A percentile compares a stretch with the other conserved stretches of the same genome.
Evolutionary conservation across 2,888 invertebrate species (phyloP).

Genomic region (Eristalis intricaria): DNA sequence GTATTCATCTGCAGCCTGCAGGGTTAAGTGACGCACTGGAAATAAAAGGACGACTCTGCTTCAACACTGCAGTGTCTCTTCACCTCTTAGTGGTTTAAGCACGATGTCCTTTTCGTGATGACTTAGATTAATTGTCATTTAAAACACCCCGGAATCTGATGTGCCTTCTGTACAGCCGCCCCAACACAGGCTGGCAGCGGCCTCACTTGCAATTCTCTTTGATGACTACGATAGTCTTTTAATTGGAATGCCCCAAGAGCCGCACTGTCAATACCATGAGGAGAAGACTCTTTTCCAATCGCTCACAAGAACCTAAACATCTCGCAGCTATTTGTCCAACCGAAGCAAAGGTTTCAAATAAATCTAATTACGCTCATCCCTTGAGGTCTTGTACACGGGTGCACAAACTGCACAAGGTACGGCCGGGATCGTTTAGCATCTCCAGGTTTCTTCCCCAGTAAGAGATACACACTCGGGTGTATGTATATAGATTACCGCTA

Average conservation of each 20-base stretch:
- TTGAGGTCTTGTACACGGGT: neutral
- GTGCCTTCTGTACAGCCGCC: neutral
- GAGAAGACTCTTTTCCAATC: neutral
- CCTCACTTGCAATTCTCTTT: neutral
- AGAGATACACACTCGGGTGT: neutral
- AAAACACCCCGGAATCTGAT: neutral
- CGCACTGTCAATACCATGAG: neutral
- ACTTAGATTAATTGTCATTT: too few species aligned
- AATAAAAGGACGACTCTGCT: neutral
- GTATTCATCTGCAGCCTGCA: neutral
- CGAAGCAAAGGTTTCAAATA: neutral
- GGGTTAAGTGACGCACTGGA: neutral
- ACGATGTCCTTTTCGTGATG: too few species aligned
- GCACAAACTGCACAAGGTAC: neutral
- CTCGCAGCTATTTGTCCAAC: neutral
- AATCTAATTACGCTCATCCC: constrained; percentile 3
- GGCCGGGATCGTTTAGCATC: too few species aligned
- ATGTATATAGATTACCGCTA: constrained; percentile 8
- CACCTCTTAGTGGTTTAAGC: neutral
- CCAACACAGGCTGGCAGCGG: neutral
- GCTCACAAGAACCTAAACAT: neutral
- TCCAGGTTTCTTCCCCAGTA: neutral
- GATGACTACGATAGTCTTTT: neutral
- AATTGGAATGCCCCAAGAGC: neutral
- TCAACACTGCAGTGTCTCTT: too few species aligned